Evolutionary conservation across 2,888 invertebrate genomes (phyloP), one percentile per base, ranked within the genome.

Genomic region (Perizoma flavofasciatum): DNA sequence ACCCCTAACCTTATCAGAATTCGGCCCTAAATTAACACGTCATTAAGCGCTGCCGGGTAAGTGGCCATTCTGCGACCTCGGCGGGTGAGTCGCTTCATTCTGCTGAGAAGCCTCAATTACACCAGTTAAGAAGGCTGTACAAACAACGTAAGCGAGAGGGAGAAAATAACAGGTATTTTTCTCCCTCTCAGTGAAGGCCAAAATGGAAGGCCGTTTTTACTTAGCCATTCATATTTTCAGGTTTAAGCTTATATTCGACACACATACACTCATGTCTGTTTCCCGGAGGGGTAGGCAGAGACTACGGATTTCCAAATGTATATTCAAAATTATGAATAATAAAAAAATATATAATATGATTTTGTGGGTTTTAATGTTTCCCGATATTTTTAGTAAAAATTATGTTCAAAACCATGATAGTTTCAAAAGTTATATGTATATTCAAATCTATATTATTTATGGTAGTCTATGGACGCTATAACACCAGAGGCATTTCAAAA

Each of bases 21-120:
- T 73, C 64, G 69, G 72, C 63, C 65, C 72, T 73, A 77, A 77
- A 79, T 79, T 79, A 79, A 79, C 80, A 79, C 73, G 64, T 71
- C 78, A 75, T 79, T 75, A 77, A 71, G 68, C 71, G 65, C 65
- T 65, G 68, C 74, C 70, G 70, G 60, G 61, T 63, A 66, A 69
- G 66, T 63, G 69, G 73, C 73, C 65, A 73, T 78, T 75, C 69
- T 65, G 73, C 71, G 73, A 68, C 58, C 62, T 63, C 54, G 43
- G 9, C 53, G 54, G 57, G 55, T 48, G 37, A 49, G 47, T 57
- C 49, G 46, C 62, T 61, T 59, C 49, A 56, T 60, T 51, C 49
- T 44, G 41, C 53, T 53, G 49, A 53, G 50, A 40, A 56, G 57
- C 48, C 53, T 49, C 43, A 44, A 62, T 62, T 51, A 46, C 6